Evolutionary conservation across 2,888 invertebrate genomes (phyloP), one percentile per base, ranked within the genome.

Genomic region (Flexamia atlantica): DNA sequence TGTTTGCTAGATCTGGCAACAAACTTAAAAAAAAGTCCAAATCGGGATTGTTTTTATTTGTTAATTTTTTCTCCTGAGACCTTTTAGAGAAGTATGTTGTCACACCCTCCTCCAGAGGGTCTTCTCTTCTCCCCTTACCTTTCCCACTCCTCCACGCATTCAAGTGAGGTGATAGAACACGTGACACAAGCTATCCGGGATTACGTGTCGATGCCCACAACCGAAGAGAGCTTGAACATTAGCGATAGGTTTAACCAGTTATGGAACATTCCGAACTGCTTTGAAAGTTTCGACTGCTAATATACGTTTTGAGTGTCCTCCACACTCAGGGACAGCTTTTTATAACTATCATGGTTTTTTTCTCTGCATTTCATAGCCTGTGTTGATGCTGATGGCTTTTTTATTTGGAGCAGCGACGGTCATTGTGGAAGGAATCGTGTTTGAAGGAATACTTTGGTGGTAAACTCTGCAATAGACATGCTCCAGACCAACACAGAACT

Each of bases 1-100:
- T 7, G 36, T 36, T 9, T 36, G 4, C 9, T 7, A 36, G 4
- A 36, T 36, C 36, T 4, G 36, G 36, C 9, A 36, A 9, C 36
- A 36, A 36, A 9, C 36, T 36, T 36, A 7, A 7, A 9, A 36
- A 36, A 36, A 36, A 36, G 9, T 36, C 36, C 4, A 9, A 4
- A 36, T 9, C 9, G 36, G 36, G 4, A 30, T 42, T 64, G 64
- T 12, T 64, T n/a, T n/a, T n/a, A n/a, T n/a, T n/a, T n/a, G n/a
- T 20, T 57, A n/a, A n/a, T n/a, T 64, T 81, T 14, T 25, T 64
- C 64, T 64, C 57, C 20, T 4, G 36, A 9, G 4, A 7, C 36
- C 36, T 36, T 9, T 30, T 60, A 9, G 64, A 64, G 10, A 81
- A 81, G 40, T 81, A 81, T 9, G 20, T 64, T 20, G 60, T 81